Evolutionary conservation across 2,888 invertebrate genomes (phyloP), one percentile per base, ranked within the genome.

Genomic region (Clivina fossor): DNA sequence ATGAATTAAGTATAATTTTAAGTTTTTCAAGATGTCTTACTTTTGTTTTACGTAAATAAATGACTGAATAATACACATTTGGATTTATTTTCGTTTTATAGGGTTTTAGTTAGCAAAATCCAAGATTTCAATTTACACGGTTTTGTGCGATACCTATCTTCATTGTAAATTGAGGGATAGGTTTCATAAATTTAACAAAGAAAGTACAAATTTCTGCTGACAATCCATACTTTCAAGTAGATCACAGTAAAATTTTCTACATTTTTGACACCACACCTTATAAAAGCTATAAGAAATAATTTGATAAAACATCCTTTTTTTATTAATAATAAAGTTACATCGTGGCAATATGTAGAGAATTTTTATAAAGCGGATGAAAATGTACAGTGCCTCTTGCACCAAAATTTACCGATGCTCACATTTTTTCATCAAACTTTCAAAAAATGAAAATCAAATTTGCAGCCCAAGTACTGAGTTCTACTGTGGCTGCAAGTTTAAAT

Each of bases 381-480:
- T 30, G 20, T 38, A 9, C 11, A 2, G 9, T 24, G 20, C 51
- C 58, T 24, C 26, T 46, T 5, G 57, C 59, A 30, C 58, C 58
- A 26, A 61, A 62, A 51, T 37, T 62, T 9, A 57, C 62, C 2
- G 54, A 63, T 37, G 11, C 49, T 16, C 64, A 64, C 53, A 47
- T 63, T 9, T 24, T 38, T 51, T 61, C 60, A 33, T 56, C 43
- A 7, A 60, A 49, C 37, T 62, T 64, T 46, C 56, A 63, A 40
- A 64, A 60, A 40, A 61, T 62, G 60, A 61, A 58, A 18, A 62
- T 64, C 7, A 62, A 61, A 18, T 51, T 55, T 16, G 64, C 63
- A 9, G 41, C 47, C 3, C 64, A 64, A 57, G 26, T 62, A 26
- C 55, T 64, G 1, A 64, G 64, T 54, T 20, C 35, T 11, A 60